Conservation (phyloP, 37 sponge, comb jelly and placozoan species). For the Spongia lamella region DNA sequence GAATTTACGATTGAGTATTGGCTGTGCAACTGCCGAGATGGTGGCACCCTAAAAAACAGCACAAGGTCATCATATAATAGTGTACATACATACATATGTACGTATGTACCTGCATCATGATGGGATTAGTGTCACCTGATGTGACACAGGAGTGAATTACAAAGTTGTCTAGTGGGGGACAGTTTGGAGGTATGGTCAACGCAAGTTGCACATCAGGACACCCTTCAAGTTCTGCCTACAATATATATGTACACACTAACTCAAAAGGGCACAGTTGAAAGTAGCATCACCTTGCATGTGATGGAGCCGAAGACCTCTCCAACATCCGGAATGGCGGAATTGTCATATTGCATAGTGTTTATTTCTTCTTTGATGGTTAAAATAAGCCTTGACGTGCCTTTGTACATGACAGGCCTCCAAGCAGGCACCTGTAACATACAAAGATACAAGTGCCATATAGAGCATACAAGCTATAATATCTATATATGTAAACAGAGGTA, state of each 20-base stretch:
- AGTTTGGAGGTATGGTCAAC: constrained; percentile 54
- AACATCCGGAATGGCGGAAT: constrained; percentile 37
- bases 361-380: constrained; percentile 73
- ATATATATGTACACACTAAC: too few species aligned
- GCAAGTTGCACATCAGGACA: constrained; percentile 72
- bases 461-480: not conserved
- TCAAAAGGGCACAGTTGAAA: not conserved
- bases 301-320: constrained; percentile 81
- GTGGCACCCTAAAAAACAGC: too few species aligned
- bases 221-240: constrained; percentile 86
- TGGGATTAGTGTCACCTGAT: constrained; percentile 25
- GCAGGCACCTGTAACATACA: constrained; percentile 63
- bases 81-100: too few species aligned
- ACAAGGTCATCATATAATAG: too few species aligned
- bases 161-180: constrained; percentile 60
- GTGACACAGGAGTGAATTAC: constrained; percentile 83
- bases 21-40: not conserved
- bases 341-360: constrained; percentile 68
- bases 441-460: not conserved
- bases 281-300: constrained; percentile 61
- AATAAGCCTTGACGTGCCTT: constrained; percentile 47
- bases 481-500: not conserved
- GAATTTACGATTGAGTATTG: constrained; percentile 50
- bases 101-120: not conserved
- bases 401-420: constrained; percentile 67